These are phyloP conservation scores for Catharus minimus DNA, from an alignment of 2,113 vertebrate species.

Conservation along the genomic window DNA sequence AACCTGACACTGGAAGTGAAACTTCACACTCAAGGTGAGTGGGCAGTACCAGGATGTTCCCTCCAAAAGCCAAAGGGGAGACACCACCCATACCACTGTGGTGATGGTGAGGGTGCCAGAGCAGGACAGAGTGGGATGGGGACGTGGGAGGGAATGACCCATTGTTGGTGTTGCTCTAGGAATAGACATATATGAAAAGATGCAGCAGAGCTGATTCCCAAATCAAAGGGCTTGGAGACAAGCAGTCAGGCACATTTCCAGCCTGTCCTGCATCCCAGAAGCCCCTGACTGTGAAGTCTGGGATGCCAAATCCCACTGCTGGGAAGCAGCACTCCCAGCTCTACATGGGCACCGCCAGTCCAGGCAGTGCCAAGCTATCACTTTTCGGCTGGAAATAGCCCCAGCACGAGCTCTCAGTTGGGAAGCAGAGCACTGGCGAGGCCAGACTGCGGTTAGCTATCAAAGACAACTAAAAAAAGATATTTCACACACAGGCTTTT, in stretches of 20 bases:
- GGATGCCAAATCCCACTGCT: not conserved
- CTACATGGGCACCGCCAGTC: not conserved
- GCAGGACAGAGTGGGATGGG: not conserved
- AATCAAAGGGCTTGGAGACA: not conserved
- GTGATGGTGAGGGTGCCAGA: not conserved
- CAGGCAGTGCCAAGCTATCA: not conserved
- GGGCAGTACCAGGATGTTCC: not conserved
- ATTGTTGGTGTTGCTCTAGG: rapidly evolving
- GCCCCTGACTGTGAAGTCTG: not conserved
- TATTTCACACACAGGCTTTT: not conserved
- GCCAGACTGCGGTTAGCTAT: conserved; percentile 30
- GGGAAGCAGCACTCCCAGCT: not conserved
- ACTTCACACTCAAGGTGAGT: not conserved
- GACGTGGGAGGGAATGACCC: not conserved
- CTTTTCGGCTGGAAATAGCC: conserved; percentile 39
- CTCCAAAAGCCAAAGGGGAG: not conserved
- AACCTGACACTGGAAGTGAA: not conserved
- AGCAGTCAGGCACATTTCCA: not conserved
- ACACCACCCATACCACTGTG: not conserved
- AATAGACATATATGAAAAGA: not conserved
- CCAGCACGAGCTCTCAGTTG: not conserved
- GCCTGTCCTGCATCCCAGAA: not conserved
- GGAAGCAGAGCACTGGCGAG: not conserved
- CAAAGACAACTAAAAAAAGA: conserved; percentile 61
- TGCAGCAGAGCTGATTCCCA: not conserved